phyloP scores from a whole-genome alignment of 2,113 vertebrate genomes.

The Syrrhaptes paradoxus region DNA sequence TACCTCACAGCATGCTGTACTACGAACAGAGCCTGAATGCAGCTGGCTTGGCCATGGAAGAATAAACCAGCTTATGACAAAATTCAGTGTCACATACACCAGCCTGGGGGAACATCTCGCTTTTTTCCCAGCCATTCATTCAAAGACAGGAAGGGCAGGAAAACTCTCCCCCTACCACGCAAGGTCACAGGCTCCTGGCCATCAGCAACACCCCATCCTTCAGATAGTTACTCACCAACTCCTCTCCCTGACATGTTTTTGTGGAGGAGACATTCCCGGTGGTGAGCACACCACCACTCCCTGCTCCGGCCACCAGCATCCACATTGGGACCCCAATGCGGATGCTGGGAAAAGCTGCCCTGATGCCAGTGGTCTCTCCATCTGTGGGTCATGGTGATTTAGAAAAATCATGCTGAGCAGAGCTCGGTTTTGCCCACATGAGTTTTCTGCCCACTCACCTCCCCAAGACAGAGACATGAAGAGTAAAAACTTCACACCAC shows the following conservation, averaged over 20 bases:
- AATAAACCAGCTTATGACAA: background rate
- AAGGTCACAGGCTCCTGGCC: background rate
- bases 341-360: background rate
- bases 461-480: background rate
- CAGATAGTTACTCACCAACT: background rate
- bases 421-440: background rate
- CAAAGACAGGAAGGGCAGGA: background rate
- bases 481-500: background rate
- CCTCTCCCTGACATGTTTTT: background rate
- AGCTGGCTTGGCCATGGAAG: background rate
- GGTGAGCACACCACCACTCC: fast-evolving
- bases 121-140: background rate
- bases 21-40: background rate
- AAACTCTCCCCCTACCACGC: background rate
- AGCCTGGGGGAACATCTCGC: background rate
- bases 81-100: background rate
- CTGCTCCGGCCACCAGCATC: background rate
- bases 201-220: background rate
- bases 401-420: background rate
- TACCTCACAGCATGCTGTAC: fast-evolving
- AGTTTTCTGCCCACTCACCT: background rate
- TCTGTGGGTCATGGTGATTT: background rate
- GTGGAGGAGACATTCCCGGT: fast-evolving
- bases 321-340: background rate
- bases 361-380: background rate